Percentiles rank a stretch among this genome's conserved stretches.
Evolutionary conservation across 2,888 invertebrate species (phyloP).

Genomic region (Ditula angustiorana): DNA sequence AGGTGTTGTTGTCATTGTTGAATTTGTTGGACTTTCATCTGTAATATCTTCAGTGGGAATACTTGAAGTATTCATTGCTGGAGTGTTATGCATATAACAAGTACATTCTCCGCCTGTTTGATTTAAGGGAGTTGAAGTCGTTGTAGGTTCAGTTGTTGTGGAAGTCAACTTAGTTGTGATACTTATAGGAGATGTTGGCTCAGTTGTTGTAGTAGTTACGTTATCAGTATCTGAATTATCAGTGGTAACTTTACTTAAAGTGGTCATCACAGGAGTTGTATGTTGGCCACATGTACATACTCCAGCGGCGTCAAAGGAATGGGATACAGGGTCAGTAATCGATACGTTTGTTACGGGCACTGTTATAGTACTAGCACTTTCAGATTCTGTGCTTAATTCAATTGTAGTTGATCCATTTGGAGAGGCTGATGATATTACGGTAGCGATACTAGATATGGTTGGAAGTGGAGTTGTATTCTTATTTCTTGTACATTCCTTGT

Average conservation of each 20-base stretch:
- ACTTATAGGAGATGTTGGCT: too few species aligned
- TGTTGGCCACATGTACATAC: neutral
- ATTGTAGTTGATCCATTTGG: neutral
- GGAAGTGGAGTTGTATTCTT: neutral
- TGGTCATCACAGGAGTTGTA: neutral
- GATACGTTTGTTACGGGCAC: neutral
- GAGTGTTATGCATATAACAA: constrained; percentile 5
- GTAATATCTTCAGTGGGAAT: constrained; percentile 1
- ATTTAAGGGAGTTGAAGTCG: neutral
- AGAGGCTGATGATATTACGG: neutral
- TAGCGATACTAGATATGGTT: neutral
- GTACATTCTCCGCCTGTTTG: constrained; percentile 8
- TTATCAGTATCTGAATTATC: too few species aligned
- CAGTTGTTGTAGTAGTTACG: neutral
- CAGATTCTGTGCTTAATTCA: neutral
- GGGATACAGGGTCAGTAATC: too few species aligned
- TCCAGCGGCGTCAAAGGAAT: neutral
- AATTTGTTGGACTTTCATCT: neutral
- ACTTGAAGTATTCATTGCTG: neutral
- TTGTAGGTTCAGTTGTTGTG: constrained; percentile 6
- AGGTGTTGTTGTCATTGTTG: constrained; percentile 4
- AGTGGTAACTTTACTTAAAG: neutral
- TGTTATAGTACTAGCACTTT: neutral
- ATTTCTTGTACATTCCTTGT: neutral
- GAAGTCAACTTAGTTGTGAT: neutral